These are phyloP conservation scores for Aulostomus chinensis DNA, from an alignment of 2,797 vertebrate genomes.

Conservation along the genomic window DNA sequence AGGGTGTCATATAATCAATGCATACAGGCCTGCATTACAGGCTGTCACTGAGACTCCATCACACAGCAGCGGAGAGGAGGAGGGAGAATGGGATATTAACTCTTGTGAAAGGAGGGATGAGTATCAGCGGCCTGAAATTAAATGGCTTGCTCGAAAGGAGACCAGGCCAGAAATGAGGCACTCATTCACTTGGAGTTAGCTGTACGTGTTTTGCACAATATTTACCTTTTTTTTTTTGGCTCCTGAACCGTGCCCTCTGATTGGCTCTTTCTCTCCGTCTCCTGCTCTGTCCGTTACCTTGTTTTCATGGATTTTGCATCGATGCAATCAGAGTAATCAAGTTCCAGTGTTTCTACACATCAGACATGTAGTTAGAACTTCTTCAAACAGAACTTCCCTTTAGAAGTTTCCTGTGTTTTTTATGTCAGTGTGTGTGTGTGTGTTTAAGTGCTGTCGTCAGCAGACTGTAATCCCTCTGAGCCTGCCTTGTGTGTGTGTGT, in stretches of 20 bases:
- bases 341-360: conserved; percentile 26
- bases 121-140: conserved; percentile 63
- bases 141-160: conserved; percentile 63
- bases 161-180: conserved; percentile 62
- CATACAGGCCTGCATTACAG: conserved; percentile 77
- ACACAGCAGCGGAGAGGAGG: conserved; percentile 47
- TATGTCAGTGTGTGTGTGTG: conserved; percentile 36
- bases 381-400: conserved; percentile 68
- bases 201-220: conserved; percentile 52
- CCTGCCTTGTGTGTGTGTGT: conserved; percentile 69
- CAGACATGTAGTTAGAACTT: conserved; percentile 57
- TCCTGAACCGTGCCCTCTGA: conserved; percentile 7
- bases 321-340: conserved; percentile 11
- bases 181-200: conserved; percentile 6
- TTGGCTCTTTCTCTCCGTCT: neutral
- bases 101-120: conserved; percentile 65
- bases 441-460: conserved; percentile 91
- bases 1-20: conserved; percentile 81
- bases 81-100: conserved; percentile 72
- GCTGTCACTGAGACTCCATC: conserved; percentile 75
- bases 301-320: neutral
- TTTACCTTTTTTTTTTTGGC: conserved; percentile 31
- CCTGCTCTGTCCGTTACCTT: neutral
- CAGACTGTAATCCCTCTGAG: conserved; percentile 98
- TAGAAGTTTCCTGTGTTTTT: conserved; percentile 71